Base-by-base conservation (phyloP, 2,888 invertebrate genomes). In the Mesopsocus fuscifrons region DNA sequence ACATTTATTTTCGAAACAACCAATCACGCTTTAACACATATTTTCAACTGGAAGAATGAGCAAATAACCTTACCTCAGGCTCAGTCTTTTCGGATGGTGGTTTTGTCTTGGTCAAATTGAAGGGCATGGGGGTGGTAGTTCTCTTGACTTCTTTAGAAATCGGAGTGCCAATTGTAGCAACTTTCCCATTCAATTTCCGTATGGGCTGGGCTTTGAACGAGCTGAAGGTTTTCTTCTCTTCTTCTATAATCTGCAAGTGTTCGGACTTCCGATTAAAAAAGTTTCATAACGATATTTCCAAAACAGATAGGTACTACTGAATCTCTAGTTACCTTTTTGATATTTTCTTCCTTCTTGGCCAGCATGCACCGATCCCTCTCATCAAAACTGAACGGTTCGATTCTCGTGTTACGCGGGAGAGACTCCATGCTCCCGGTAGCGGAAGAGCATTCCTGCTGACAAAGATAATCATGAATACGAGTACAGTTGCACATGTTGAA, bases 381-480 rank as follows among this genome's bases (percentile, higher is more conserved):
- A 45, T 77, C 77, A 61, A 83, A 82, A 49, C 76, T 77, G 53
- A 80, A 80, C 11, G 79, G 79, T 43, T 60, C 40, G 1, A 54
- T 51, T 46, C 50, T 50, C 17, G 52, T 51, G n/a, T 34, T 31
- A 13, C 34, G 44, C 30, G 16, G 3, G 5, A 21, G 26, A 2
- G 8, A 26, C 8, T 26, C 13, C 17, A 9, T 26, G 11, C 26
- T 26, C n/a, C n/a, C n/a, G n/a, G n/a, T n/a, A n/a, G n/a, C n/a
- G n/a, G n/a, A n/a, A n/a, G n/a, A n/a, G n/a, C n/a, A n/a, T n/a
- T n/a, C n/a, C n/a, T n/a, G n/a, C n/a, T n/a, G n/a, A n/a, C n/a
- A n/a, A n/a, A n/a, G n/a, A n/a, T n/a, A n/a, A n/a, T n/a, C n/a
- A n/a, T n/a, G n/a, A n/a, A n/a, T n/a, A n/a, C n/a, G n/a, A n/a